Evolutionary conservation across 2,888 invertebrate genomes (phyloP).

Genomic region (Tigriopus californicus): DNA sequence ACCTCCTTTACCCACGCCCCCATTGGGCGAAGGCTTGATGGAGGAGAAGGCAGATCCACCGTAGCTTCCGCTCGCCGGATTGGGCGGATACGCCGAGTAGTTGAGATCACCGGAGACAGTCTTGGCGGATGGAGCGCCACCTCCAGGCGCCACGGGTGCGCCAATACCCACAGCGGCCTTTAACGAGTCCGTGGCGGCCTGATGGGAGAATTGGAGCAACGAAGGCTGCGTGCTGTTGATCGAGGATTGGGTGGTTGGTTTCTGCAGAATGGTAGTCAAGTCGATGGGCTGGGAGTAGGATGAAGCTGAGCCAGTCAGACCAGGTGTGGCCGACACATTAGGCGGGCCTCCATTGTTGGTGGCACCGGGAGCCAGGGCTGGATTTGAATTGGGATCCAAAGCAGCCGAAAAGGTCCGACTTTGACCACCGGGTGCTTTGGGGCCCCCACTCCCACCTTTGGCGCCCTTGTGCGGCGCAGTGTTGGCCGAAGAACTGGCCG

Average conservation of each 20-base stretch:
- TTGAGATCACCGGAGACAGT: background rate
- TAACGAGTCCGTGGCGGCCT: constrained; percentile 33
- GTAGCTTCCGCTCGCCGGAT: background rate
- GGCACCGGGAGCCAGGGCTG: constrained; percentile 19
- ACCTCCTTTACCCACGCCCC: background rate
- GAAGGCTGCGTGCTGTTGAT: constrained; percentile 16
- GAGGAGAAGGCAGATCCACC: background rate
- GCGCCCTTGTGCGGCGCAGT: background rate
- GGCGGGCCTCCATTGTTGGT: constrained; percentile 20
- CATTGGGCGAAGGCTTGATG: background rate
- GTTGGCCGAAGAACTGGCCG: constrained; percentile 35
- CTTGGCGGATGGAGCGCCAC: background rate
- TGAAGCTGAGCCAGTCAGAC: constrained; percentile 16
- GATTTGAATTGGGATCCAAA: background rate
- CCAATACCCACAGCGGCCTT: constrained; percentile 33
- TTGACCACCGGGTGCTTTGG: background rate
- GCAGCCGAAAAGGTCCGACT: background rate
- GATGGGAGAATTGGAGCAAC: constrained; percentile 17
- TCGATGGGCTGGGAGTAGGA: constrained; percentile 21
- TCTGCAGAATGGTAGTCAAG: constrained; percentile 22
- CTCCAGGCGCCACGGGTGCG: constrained; percentile 15
- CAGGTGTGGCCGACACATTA: constrained; percentile 17
- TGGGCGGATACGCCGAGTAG: background rate
- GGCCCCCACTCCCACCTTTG: background rate
- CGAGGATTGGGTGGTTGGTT: constrained; percentile 20